These are phyloP conservation scores for Boleophthalmus pectinirostris DNA, from an alignment of 2,113 vertebrate genomes.

Conservation along the genomic window DNA sequence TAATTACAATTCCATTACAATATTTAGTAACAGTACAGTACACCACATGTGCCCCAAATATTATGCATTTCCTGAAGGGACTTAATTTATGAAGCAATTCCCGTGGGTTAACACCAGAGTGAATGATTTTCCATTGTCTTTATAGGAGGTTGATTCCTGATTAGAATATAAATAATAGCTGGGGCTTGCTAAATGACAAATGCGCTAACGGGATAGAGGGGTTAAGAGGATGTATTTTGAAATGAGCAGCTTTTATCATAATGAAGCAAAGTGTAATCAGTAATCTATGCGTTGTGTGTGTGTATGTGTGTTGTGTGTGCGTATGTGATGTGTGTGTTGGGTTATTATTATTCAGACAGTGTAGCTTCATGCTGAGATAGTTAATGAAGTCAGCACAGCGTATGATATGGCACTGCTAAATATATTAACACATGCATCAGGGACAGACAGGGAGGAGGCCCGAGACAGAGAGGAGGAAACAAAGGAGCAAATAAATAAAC, in stretches of 20 bases:
- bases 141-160: constrained; percentile 1
- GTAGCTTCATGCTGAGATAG: constrained; percentile 57
- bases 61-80: constrained; percentile 5
- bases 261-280: constrained; percentile 47
- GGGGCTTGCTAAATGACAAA: not conserved
- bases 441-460: not conserved
- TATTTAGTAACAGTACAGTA: not conserved
- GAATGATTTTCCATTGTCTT: constrained; percentile 6
- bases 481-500: not conserved
- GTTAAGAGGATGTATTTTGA: constrained; percentile 17
- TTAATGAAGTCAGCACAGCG: constrained; percentile 66
- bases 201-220: not conserved
- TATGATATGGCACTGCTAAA: constrained; percentile 62
- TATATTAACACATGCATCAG: constrained; percentile 46
- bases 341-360: constrained; percentile 62
- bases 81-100: not conserved
- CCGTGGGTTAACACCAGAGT: not conserved
- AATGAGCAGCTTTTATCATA: constrained; percentile 24
- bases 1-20: constrained; percentile 1
- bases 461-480: not conserved
- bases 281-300: constrained; percentile 30
- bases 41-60: not conserved
- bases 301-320: constrained; percentile 16
- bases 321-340: constrained; percentile 12
- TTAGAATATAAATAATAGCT: constrained; percentile 5